Base-by-base conservation (phyloP, 2,113 vertebrate species). In the Aptenodytes patagonicus region DNA sequence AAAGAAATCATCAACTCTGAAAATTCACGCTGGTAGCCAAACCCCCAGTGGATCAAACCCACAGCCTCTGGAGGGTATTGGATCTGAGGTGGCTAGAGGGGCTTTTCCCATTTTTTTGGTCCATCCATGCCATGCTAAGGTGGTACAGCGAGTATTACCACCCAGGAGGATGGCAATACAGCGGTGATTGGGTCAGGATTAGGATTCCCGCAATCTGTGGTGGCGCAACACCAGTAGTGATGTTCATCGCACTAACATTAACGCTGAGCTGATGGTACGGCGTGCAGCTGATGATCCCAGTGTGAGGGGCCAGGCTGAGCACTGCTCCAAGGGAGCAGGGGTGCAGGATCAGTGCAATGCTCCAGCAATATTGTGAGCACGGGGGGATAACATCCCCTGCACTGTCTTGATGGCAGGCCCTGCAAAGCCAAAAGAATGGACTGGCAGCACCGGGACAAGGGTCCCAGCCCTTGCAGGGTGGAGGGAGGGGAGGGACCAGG, bases 201-300 rank as follows among this genome's bases (percentile, higher is more conserved):
- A 29, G 49, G 34, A n/a, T 57, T 77, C 52, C 42, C 70, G 77
- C 61, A 10, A 2, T 11, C n/a, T 10, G 32, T 54, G 77, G 32
- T 76, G 62, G 71, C 54, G 36, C 72, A 58, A 14, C 25, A 76
- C 58, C 42, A 40, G 38, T 1, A 11, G n/a, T 18, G 46, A 12
- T 10, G 17, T 14, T 57, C 34, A 6, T 13, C 7, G 2, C 31
- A 40, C 42, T 38, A 16, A 7, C 13, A 6, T 55, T 40, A 69
- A 36, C 3, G 11, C 58, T 22, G 36, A 64, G 61, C 36, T 65
- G 77, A 32, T 17, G 54, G 58, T 9, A 8, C 3, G 10, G 13
- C 2, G 2, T 29, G 42, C 2, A 1, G 47, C 40, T 44, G 47
- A 9, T 7, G 36, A 18, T 11, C 25, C 55, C 0, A 0, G 46